These are phyloP conservation scores for Rhipidura dahli DNA, from an alignment of 2,113 vertebrate genomes.

Conservation along the genomic window DNA sequence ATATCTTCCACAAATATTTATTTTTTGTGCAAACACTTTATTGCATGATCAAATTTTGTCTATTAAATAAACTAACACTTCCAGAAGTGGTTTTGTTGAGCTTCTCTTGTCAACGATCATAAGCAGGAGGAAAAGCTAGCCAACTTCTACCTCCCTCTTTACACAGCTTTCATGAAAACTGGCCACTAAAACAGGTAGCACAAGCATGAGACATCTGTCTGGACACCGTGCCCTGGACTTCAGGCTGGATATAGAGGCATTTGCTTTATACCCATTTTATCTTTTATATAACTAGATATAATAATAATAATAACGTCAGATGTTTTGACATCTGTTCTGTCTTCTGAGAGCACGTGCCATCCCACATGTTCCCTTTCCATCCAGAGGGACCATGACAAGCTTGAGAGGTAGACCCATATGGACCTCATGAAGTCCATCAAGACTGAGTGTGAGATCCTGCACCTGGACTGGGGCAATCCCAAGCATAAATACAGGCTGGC, in stretches of 20 bases:
- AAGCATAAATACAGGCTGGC: not conserved
- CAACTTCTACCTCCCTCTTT: not conserved
- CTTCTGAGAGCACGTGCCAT: not conserved
- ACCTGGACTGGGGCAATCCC: fast-evolving
- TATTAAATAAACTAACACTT: not conserved
- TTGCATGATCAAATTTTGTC: not conserved
- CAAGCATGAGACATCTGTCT: not conserved
- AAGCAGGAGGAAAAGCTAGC: not conserved
- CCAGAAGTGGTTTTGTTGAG: not conserved
- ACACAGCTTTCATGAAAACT: not conserved
- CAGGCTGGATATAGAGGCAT: not conserved
- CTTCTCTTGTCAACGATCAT: not conserved
- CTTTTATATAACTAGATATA: not conserved
- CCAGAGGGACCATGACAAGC: not conserved
- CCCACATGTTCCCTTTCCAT: not conserved
- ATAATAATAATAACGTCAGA: not conserved
- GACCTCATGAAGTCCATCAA: not conserved
- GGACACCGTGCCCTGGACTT: not conserved
- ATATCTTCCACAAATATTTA: not conserved
- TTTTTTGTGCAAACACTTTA: not conserved
- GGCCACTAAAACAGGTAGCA: not conserved
- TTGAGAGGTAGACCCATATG: not conserved
- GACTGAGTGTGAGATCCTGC: not conserved
- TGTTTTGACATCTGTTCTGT: not conserved
- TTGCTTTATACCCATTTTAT: not conserved